A percentile compares a stretch with the other conserved stretches of the same genome.
These are phyloP conservation scores for Ophion slaviceki DNA, from an alignment of 2,888 invertebrate genomes.

Conservation along the genomic window DNA sequence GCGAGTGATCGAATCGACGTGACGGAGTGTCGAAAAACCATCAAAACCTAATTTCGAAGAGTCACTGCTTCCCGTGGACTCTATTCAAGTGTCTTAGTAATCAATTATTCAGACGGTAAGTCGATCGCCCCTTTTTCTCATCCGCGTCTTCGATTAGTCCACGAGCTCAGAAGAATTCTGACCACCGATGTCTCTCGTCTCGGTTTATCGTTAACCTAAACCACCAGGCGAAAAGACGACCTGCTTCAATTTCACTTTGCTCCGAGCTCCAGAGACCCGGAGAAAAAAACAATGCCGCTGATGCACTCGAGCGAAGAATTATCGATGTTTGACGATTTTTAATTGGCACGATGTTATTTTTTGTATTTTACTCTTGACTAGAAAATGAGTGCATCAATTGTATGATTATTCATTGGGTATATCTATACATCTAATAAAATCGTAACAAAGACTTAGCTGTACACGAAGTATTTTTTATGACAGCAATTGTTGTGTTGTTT, in stretches of 20 bases:
- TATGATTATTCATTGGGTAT: not conserved
- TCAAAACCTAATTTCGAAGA: constrained; percentile 27
- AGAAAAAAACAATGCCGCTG: not conserved
- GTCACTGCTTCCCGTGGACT: not conserved
- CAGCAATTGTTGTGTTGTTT: too few relatives aligned
- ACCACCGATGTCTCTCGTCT: not conserved
- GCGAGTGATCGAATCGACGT: constrained; percentile 32
- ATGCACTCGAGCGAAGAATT: not conserved
- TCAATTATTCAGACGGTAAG: constrained; percentile 1
- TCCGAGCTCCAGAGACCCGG: not conserved
- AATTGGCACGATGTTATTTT: not conserved
- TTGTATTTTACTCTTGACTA: not conserved
- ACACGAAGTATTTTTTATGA: too few relatives aligned
- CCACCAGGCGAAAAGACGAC: not conserved
- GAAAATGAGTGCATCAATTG: not conserved
- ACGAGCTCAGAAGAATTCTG: too few relatives aligned
- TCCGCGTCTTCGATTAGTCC: not conserved
- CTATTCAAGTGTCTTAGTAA: too few relatives aligned
- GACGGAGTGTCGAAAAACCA: constrained; percentile 20
- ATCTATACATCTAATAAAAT: too few relatives aligned
- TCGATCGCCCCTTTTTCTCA: not conserved
- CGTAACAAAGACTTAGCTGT: too few relatives aligned
- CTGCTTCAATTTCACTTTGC: not conserved
- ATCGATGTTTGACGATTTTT: not conserved
- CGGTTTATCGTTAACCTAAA: not conserved